phyloP scores from a whole-genome alignment of 2,888 invertebrate species.

The Thera obeliscata region DNA sequence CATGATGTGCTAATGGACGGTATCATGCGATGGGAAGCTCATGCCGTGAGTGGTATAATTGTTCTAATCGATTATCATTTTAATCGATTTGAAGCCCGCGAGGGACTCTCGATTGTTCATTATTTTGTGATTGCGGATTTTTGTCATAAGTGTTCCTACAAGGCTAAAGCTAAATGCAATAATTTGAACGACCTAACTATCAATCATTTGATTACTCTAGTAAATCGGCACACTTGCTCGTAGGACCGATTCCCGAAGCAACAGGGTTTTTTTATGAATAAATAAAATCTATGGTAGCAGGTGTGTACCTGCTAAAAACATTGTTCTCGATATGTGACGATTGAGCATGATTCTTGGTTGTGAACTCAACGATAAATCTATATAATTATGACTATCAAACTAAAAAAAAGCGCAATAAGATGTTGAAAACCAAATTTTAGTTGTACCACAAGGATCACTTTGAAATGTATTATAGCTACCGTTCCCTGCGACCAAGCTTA shows the following conservation, averaged over 20 bases:
- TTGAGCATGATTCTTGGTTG: no score
- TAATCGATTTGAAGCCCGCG: constrained; percentile 27
- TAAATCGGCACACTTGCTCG: neutral
- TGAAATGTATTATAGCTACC: no score
- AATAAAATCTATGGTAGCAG: no score
- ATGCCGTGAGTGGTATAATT: constrained; percentile 43
- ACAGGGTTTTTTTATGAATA: no score
- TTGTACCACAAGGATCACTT: no score
- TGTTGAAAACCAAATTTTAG: no score
- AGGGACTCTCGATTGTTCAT: constrained; percentile 34
- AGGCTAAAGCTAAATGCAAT: constrained; percentile 21
- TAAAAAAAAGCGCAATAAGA: no score
- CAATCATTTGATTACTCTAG: neutral
- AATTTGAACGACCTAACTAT: constrained; percentile 3
- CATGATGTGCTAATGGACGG: constrained; percentile 37
- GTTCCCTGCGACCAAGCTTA: no score
- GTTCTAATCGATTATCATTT: constrained; percentile 34
- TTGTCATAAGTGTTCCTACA: constrained; percentile 22
- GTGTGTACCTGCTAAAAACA: no score
- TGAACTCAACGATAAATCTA: no score
- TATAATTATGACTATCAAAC: no score
- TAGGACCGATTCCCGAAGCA: neutral
- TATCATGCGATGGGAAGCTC: constrained; percentile 47
- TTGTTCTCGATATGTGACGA: no score
- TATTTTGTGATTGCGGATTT: constrained; percentile 25